Evolutionary conservation across 2,113 vertebrate genomes (phyloP).

Genomic region (Chloebia gouldiae): DNA sequence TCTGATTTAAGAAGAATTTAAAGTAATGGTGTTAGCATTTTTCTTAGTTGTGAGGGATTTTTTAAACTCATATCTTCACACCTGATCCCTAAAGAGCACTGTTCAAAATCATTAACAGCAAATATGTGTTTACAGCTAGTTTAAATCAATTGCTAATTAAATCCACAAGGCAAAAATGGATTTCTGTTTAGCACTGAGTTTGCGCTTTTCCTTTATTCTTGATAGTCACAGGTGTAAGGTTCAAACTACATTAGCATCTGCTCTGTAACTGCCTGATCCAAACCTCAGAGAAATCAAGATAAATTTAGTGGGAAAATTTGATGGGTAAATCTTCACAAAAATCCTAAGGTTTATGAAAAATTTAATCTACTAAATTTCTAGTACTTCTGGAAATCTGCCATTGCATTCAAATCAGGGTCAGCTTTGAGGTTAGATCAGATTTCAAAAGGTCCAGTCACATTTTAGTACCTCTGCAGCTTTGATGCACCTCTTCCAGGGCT

Average conservation of each 20-base stretch:
- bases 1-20: not conserved
- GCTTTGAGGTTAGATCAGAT: not conserved
- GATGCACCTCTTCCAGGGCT: not conserved
- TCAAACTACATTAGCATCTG: not conserved
- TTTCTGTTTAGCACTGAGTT: slow-evolving; percentile 67
- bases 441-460: not conserved
- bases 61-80: slow-evolving; percentile 45
- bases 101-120: slow-evolving; percentile 62
- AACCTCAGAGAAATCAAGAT: not conserved
- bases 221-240: slow-evolving; percentile 50
- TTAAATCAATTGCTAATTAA: slow-evolving; percentile 77
- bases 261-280: not conserved
- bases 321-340: not conserved
- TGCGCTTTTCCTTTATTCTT: slow-evolving; percentile 44
- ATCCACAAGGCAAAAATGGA: slow-evolving; percentile 65
- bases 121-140: slow-evolving; percentile 65
- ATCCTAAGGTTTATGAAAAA: not conserved
- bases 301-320: not conserved
- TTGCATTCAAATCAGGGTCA: not conserved
- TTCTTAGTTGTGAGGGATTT: not conserved
- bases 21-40: slow-evolving; percentile 26
- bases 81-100: slow-evolving; percentile 36
- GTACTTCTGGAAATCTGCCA: not conserved
- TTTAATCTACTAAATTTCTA: not conserved
- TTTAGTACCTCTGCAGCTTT: not conserved